phyloP scores from a whole-genome alignment of 2,113 vertebrate genomes.

The Bombycilla garrulus region DNA sequence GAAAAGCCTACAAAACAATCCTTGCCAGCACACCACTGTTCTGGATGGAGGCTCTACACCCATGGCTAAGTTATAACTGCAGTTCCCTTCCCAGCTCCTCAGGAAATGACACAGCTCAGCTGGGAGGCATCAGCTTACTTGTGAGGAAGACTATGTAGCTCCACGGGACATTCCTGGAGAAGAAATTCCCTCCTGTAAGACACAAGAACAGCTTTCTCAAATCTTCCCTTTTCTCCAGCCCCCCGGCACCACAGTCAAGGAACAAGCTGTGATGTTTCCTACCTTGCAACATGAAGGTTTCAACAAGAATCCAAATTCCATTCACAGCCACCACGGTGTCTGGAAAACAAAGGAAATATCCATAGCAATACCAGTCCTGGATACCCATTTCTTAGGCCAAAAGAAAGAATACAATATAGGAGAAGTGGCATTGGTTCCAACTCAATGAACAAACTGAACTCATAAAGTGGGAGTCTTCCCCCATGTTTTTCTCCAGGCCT shows the following conservation, averaged over 20 bases:
- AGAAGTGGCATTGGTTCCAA: not conserved
- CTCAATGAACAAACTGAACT: not conserved
- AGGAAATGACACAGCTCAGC: not conserved
- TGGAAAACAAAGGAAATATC: constrained; percentile 58
- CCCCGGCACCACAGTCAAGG: not conserved
- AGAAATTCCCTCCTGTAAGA: constrained; percentile 85
- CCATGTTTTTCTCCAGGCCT: not conserved
- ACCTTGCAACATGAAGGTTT: constrained; percentile 92
- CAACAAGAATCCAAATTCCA: constrained; percentile 95
- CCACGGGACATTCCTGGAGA: constrained; percentile 88
- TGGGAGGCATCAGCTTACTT: constrained; percentile 77
- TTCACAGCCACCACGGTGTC: constrained; percentile 93
- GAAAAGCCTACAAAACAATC: not conserved
- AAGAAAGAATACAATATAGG: not conserved
- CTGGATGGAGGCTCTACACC: not conserved
- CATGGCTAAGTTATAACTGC: not conserved
- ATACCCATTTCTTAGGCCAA: not conserved
- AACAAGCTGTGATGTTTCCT: constrained; percentile 2
- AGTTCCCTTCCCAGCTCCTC: not conserved
- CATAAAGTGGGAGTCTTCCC: not conserved
- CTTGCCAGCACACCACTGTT: not conserved
- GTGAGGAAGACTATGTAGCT: constrained; percentile 95
- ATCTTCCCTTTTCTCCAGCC: not conserved
- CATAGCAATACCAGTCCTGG: not conserved
- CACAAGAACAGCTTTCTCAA: not conserved